Base-by-base conservation (phyloP, 2,797 vertebrate genomes). In the Glyptemys insculpta region DNA sequence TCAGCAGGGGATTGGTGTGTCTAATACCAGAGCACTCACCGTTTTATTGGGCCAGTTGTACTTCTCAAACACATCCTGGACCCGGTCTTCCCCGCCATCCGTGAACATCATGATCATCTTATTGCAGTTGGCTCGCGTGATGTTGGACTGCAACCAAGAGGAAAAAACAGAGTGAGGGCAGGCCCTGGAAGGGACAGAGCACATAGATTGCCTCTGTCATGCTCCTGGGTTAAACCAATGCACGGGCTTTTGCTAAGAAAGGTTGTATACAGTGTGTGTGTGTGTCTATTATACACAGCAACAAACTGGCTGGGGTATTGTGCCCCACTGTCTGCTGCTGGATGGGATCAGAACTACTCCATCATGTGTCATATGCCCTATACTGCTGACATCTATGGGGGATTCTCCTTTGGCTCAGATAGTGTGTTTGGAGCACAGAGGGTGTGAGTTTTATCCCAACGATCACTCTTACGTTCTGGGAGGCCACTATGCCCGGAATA, bases 61-160 rank as follows among this genome's bases (percentile, higher is more conserved):
- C 97, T 98, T 99, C 98, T 99, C 99, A 93, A 99, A 99, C 98
- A 99, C 99, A 0, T 99, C 99, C 97, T 99, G 99, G 44, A 99
- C 99, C 0, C 99, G 99, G 97, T 99, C 99, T 97, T 99, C 99
- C 0, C 99, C 99, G 0, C 99, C 99, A 0, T 99, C 99, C 50
- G 99, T 99, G 98, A 99, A 99, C 99, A 99, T 99, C 99, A 99
- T 99, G 98, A 99, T 99, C 99, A 99, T 99, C 98, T 99, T 99
- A 98, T 99, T 99, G 98, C 99, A 99, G 98, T 99, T 99, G 98
- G 99, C 99, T 94, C 99, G 99, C 0, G 99, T 99, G 98, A 99
- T 98, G 85, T 98, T 99, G 98, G 98, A 99, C 98, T 99, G 98
- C 78, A 96, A 98, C 95, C 95, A 89, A 96, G 87, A 95, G 16